Evolutionary conservation across 1,140 invertebrate species (phyloP).

Genomic region (Diabrotica undecimpunctata): DNA sequence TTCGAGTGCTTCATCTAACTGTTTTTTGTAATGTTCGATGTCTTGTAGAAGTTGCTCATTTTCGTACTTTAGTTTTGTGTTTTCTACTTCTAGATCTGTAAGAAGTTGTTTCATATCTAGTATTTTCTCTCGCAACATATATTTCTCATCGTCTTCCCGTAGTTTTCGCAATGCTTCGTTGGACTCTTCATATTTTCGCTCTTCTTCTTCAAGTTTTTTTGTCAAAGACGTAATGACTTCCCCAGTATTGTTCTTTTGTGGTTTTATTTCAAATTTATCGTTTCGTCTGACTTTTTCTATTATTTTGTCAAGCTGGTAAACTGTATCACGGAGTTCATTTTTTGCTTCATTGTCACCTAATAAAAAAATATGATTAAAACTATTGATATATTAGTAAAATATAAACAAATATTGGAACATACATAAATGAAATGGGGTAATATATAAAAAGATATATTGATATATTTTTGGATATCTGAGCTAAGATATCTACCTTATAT

Average conservation of each 20-base stretch:
- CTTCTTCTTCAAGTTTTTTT: constrained; percentile 26
- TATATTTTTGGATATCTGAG: too few species aligned
- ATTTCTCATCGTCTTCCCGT: constrained; percentile 28
- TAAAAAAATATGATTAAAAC: too few species aligned
- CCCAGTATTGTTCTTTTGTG: constrained; percentile 18
- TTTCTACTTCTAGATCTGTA: constrained; percentile 29
- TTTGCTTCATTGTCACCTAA: constrained; percentile 18
- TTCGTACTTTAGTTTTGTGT: constrained; percentile 30
- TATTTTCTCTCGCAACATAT: constrained; percentile 28
- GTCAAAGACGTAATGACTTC: constrained; percentile 20
- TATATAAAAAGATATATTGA: too few species aligned
- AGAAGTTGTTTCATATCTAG: constrained; percentile 27
- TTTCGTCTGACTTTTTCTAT: constrained; percentile 20
- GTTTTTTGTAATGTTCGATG: constrained; percentile 23
- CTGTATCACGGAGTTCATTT: constrained; percentile 23
- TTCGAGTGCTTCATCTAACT: constrained; percentile 8
- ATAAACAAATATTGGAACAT: too few species aligned
- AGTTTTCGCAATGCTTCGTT: constrained; percentile 26
- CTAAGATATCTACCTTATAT: too few species aligned
- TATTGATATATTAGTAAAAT: too few species aligned
- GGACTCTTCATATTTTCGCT: constrained; percentile 22
- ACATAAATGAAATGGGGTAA: background rate
- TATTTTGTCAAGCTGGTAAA: constrained; percentile 26
- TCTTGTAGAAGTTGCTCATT: constrained; percentile 26
- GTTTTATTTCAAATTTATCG: constrained; percentile 25